Evolutionary conservation across 2,797 vertebrate species (phyloP).

Genomic region (Anniella stebbinsi): DNA sequence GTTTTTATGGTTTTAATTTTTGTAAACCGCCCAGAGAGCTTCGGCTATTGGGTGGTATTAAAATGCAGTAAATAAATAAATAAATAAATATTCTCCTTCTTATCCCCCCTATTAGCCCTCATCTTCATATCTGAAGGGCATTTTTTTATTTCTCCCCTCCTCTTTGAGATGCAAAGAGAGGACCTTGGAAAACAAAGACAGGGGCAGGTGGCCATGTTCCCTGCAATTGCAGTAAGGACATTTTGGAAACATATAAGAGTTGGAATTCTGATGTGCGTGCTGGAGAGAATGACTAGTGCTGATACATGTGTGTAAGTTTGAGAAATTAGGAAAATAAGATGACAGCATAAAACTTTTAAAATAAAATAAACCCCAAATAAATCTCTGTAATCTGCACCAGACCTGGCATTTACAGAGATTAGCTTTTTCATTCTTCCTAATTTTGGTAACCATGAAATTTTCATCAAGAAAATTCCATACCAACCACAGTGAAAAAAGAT

Average conservation of each 20-base stretch:
- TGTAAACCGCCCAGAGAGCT: no score
- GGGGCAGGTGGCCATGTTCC: not conserved
- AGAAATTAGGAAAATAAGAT: not conserved
- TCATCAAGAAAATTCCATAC: not conserved
- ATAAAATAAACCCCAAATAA: not conserved
- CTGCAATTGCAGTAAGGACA: not conserved
- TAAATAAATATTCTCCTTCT: not conserved
- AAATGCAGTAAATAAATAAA: no score
- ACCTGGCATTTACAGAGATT: not conserved
- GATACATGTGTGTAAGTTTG: not conserved
- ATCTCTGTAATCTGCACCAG: not conserved
- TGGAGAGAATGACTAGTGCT: not conserved
- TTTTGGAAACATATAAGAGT: not conserved
- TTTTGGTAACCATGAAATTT: not conserved
- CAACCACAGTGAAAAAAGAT: not conserved
- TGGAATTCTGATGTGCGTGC: no score
- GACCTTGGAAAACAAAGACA: not conserved
- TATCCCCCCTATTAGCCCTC: not conserved
- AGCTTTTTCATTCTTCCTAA: not conserved
- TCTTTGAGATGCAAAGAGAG: no score
- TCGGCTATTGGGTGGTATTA: no score
- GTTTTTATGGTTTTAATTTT: no score
- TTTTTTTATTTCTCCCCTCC: not conserved
- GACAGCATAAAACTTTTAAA: not conserved
- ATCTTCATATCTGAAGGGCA: not conserved